Evolutionary conservation across 1,140 invertebrate species (phyloP).

Genomic region (Monomorium pharaonis): DNA sequence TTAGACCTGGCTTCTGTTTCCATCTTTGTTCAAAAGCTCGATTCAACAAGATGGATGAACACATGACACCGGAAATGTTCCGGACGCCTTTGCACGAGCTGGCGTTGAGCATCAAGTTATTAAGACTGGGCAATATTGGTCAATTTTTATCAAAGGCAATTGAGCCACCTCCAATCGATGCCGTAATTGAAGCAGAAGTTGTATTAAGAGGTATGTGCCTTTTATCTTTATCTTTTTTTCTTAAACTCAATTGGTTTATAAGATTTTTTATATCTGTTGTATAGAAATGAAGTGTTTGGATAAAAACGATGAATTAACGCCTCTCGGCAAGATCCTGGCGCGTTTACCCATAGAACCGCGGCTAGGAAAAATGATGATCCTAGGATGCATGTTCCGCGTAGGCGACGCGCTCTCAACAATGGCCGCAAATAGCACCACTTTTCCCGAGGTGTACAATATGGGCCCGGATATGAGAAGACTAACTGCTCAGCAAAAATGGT

Average conservation of each 20-base stretch:
- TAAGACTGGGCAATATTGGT: conserved; percentile 95
- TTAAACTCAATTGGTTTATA: not conserved
- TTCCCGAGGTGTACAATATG: conserved; percentile 94
- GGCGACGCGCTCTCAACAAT: conserved; percentile 96
- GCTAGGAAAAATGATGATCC: conserved; percentile 97
- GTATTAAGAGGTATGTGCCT: conserved; percentile 84
- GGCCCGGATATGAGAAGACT: conserved; percentile 88
- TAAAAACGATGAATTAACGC: conserved; percentile 93
- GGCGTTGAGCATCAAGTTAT: conserved; percentile 93
- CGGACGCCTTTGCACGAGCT: conserved; percentile 97
- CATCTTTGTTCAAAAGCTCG: conserved; percentile 93
- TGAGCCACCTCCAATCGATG: conserved; percentile 96
- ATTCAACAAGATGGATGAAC: conserved; percentile 92
- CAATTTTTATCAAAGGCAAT: conserved; percentile 97
- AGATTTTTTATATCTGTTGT: not conserved
- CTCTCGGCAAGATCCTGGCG: conserved; percentile 96
- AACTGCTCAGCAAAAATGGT: conserved; percentile 91
- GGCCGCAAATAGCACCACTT: conserved; percentile 96
- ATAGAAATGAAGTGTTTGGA: conserved; percentile 96
- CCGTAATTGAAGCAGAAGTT: conserved; percentile 96
- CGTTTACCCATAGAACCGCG: conserved; percentile 96
- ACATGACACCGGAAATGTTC: conserved; percentile 98
- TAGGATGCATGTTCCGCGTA: conserved; percentile 93
- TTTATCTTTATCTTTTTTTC: not conserved
- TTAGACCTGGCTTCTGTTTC: conserved; percentile 94